These are phyloP conservation scores for Tachina grossa DNA, from an alignment of 2,888 invertebrate species.

Conservation along the genomic window DNA sequence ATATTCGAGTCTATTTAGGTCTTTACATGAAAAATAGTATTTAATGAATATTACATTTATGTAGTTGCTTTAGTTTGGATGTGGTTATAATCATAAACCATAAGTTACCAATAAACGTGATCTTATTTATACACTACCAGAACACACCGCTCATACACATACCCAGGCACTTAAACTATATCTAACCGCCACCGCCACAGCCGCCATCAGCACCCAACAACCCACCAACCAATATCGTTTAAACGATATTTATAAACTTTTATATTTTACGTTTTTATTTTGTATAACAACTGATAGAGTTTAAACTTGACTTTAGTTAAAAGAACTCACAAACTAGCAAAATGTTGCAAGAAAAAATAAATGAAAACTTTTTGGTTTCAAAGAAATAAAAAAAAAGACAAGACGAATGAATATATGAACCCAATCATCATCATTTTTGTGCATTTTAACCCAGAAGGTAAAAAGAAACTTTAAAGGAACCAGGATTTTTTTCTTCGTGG, in stretches of 20 bases:
- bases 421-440: conserved; percentile 66
- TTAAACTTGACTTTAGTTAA: conserved; percentile 57
- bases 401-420: conserved; percentile 58
- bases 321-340: conserved; percentile 31
- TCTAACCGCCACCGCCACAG: conserved; percentile 29
- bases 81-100: conserved; percentile 65
- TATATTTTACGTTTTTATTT: conserved; percentile 40
- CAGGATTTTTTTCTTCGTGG: conserved; percentile 6
- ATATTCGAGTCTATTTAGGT: conserved; percentile 56
- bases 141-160: conserved; percentile 1
- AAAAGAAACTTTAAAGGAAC: conserved; percentile 25
- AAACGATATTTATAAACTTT: conserved; percentile 65
- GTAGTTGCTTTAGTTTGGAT: conserved; percentile 33
- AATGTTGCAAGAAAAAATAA: not conserved
- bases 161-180: not conserved
- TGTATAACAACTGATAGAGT: conserved; percentile 51
- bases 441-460: conserved; percentile 66
- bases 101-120: conserved; percentile 71
- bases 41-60: conserved; percentile 65
- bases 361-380: not conserved
- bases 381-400: conserved; percentile 23
- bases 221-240: conserved; percentile 47
- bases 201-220: not conserved
- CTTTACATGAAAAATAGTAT: conserved; percentile 58
- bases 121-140: conserved; percentile 66